Percentiles rank a stretch among this genome's conserved stretches.
Evolutionary conservation across 2,888 invertebrate species (phyloP).

Genomic region (Gortyna flavago): DNA sequence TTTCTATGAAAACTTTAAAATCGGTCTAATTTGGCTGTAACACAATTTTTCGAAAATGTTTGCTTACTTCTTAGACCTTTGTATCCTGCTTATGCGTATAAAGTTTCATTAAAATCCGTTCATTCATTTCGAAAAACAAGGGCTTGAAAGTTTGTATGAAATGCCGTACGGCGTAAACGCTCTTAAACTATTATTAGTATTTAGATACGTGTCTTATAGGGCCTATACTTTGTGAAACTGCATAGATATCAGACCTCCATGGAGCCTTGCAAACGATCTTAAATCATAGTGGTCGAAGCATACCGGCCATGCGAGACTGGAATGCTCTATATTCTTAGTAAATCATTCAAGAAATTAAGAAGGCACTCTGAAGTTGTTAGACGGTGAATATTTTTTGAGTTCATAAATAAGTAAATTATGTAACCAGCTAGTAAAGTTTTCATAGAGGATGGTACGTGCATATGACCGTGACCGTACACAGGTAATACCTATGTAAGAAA

Average conservation of each 20-base stretch:
- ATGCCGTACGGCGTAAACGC: too few relatives aligned
- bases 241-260: conserved; percentile 55
- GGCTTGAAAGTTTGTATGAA: too few relatives aligned
- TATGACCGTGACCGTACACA: too few relatives aligned
- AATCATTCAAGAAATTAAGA: conserved; percentile 25
- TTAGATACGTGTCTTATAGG: conserved; percentile 25
- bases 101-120: too few relatives aligned
- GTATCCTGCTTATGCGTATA: too few relatives aligned
- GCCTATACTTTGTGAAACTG: conserved; percentile 47
- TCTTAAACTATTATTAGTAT: conserved; percentile 24
- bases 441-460: not conserved
- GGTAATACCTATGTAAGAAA: not conserved
- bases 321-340: conserved; percentile 47
- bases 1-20: too few relatives aligned
- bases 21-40: too few relatives aligned
- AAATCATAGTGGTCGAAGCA: conserved; percentile 65
- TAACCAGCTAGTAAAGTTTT: not conserved
- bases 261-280: conserved; percentile 56
- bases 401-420: not conserved
- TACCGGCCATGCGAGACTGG: conserved; percentile 38
- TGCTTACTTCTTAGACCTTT: too few relatives aligned
- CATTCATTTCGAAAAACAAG: too few relatives aligned
- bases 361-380: conserved; percentile 7
- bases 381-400: not conserved
- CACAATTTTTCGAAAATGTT: too few relatives aligned